Conservation (phyloP, 2,888 invertebrate genomes). For the Tenthredo distinguenda region DNA sequence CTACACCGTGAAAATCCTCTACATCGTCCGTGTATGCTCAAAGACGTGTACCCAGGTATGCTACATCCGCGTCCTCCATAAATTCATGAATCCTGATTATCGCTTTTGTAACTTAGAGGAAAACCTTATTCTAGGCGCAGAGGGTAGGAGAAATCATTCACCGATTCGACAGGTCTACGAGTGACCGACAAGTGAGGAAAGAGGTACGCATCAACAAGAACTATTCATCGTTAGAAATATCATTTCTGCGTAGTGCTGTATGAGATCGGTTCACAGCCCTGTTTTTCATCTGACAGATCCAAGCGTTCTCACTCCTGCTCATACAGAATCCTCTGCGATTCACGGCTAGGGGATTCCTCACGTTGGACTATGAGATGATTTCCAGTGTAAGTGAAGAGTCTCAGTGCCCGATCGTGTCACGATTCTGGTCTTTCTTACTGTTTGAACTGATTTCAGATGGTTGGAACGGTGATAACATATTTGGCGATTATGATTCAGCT, state of each 20-base stretch:
- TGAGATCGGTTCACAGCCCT: not conserved
- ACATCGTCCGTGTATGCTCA: not conserved
- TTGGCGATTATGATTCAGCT: slow-evolving; percentile 70
- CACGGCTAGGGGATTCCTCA: slow-evolving; percentile 25
- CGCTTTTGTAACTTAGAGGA: not conserved
- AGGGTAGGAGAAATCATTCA: slow-evolving; percentile 67
- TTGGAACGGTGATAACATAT: slow-evolving; percentile 67
- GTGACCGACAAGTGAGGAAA: slow-evolving; percentile 62
- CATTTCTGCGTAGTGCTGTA: not conserved
- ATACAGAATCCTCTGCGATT: slow-evolving; percentile 38
- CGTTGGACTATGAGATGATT: slow-evolving; percentile 60
- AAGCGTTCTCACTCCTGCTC: slow-evolving; percentile 32
- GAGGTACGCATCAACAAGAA: slow-evolving; percentile 60
- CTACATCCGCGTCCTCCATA: not conserved
- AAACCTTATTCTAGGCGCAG: slow-evolving; percentile 55
- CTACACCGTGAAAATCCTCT: not conserved
- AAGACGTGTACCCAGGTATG: slow-evolving; percentile 16
- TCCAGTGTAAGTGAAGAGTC: slow-evolving; percentile 61
- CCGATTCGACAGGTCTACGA: slow-evolving; percentile 66
- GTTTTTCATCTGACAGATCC: not conserved
- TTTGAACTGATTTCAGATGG: slow-evolving; percentile 59
- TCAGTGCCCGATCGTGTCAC: not conserved
- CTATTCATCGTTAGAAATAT: not conserved
- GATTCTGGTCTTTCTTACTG: not conserved
- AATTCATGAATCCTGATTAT: not conserved